Conservation (phyloP, 2,113 vertebrate genomes). For the Callaeas wilsoni region DNA sequence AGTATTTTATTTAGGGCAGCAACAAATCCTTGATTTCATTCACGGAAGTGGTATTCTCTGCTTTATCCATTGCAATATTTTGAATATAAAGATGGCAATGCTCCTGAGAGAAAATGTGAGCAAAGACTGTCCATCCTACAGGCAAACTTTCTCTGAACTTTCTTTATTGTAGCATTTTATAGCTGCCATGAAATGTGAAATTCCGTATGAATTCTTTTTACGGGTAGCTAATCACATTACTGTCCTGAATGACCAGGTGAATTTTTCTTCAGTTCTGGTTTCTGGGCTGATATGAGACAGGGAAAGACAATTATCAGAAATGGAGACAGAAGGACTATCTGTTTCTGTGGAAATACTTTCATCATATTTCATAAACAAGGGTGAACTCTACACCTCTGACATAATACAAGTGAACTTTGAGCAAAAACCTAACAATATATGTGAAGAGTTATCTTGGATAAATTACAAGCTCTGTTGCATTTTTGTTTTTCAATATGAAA, state of each 20-base stretch:
- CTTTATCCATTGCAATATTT: neutral
- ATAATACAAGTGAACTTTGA: neutral
- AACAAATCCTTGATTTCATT: neutral
- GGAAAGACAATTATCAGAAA: neutral
- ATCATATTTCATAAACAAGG: neutral
- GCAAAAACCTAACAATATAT: neutral
- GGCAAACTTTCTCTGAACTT: neutral
- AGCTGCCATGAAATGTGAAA: neutral
- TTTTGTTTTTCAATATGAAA: neutral
- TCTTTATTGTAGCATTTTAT: neutral
- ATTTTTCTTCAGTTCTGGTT: neutral
- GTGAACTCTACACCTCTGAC: neutral
- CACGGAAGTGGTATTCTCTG: neutral
- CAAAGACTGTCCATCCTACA: rapidly evolving
- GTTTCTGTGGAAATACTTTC: neutral
- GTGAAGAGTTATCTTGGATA: neutral
- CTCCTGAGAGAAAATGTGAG: neutral
- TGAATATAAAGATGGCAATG: neutral
- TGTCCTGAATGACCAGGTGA: neutral
- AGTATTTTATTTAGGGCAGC: neutral
- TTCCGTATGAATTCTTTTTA: neutral
- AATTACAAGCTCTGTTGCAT: neutral
- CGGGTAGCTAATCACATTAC: neutral
- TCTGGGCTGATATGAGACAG: neutral
- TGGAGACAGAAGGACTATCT: neutral